Base-by-base conservation (phyloP, 35 echinoderm and acorn worm species). In the Chiridota heheva region DNA sequence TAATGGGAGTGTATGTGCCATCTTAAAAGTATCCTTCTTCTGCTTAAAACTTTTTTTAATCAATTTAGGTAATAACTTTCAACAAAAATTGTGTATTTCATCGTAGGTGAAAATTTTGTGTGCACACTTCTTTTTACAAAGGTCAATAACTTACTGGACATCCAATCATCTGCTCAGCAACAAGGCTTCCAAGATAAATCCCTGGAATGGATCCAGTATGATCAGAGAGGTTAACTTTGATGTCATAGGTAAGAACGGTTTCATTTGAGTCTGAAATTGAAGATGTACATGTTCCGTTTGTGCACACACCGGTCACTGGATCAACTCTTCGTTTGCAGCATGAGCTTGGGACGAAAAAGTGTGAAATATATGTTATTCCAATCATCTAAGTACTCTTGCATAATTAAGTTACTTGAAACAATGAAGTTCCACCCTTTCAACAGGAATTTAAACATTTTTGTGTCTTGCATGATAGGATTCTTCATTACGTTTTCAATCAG, bases 81-180 rank as follows among this genome's bases (percentile, higher is more conserved):
- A n/a, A n/a, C n/a, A n/a, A n/a, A n/a, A n/a, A n/a, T n/a, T n/a
- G n/a, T n/a, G n/a, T n/a, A n/a, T n/a, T n/a, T n/a, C n/a, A n/a
- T n/a, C n/a, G n/a, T n/a, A n/a, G n/a, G n/a, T n/a, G n/a, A n/a
- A n/a, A n/a, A n/a, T n/a, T n/a, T n/a, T n/a, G n/a, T n/a, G n/a
- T n/a, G n/a, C n/a, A n/a, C n/a, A n/a, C n/a, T n/a, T n/a, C n/a
- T n/a, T n/a, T n/a, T n/a, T n/a, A n/a, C n/a, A n/a, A n/a, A n/a
- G n/a, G n/a, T n/a, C n/a, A n/a, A n/a, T n/a, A n/a, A 60, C 87
- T 85, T 61, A 91, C 88, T 49, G 88, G 58, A 27, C 71, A 80
- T 27, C 82, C 73, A 7, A 91, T 29, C 72, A 91, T 80, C 42
- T 88, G 42, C 74, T 88, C 72, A 44, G 77, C 76, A 15, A 58